Conservation (phyloP, 2,797 vertebrate species). For the Oceanodroma leucorhoa region DNA sequence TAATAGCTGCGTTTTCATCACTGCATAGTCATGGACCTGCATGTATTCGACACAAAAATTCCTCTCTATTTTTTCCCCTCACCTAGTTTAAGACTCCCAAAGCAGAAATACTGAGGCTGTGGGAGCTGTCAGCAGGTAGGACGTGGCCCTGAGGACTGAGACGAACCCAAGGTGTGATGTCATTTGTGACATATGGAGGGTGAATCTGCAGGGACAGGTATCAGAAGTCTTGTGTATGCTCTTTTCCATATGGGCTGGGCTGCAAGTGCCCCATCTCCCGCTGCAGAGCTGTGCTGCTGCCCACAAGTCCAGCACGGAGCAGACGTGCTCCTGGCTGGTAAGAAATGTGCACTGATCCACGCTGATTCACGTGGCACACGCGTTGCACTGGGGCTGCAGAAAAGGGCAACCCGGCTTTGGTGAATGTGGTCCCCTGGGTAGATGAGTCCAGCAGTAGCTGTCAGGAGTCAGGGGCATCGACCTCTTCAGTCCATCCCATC, state of each 20-base stretch:
- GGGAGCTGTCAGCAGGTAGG: background rate
- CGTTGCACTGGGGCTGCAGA: background rate
- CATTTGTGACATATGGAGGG: background rate
- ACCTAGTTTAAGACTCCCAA: background rate
- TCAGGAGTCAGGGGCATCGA: background rate
- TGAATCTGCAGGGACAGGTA: background rate
- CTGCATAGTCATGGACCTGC: background rate
- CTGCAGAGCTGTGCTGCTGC: background rate
- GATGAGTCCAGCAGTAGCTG: rapidly evolving
- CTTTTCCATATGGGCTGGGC: background rate
- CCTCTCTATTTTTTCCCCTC: background rate
- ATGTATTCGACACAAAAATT: background rate
- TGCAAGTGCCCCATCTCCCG: background rate
- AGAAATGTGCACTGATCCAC: background rate
- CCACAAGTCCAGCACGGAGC: background rate
- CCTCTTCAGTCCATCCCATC: background rate
- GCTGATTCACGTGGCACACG: rapidly evolving
- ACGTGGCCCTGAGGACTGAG: background rate
- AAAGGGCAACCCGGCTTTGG: background rate
- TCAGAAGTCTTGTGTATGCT: background rate
- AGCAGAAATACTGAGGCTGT: background rate
- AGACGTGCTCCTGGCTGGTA: background rate
- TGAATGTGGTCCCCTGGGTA: background rate
- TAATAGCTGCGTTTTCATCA: background rate
- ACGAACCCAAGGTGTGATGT: background rate